A percentile compares a stretch with the other conserved stretches of the same genome.
phyloP scores from a whole-genome alignment of 2,113 vertebrate species.

The Plectropomus leopardus region DNA sequence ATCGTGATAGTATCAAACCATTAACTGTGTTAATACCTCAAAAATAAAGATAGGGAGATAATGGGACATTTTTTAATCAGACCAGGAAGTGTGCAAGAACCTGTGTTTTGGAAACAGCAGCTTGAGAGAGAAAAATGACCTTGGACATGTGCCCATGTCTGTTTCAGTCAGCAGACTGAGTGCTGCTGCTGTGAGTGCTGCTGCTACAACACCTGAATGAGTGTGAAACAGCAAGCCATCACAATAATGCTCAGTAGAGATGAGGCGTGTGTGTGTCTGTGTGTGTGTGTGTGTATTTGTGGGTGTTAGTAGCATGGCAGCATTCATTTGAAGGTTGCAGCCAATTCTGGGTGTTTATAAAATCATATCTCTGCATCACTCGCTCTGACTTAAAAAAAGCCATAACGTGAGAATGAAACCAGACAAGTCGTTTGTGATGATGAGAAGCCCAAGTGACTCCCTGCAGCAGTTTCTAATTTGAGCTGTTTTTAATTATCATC shows the following conservation, averaged over 20 bases:
- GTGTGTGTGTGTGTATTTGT: not conserved
- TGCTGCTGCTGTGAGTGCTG: constrained; percentile 42
- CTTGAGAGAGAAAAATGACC: constrained; percentile 51
- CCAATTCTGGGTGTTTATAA: not conserved
- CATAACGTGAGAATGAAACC: constrained; percentile 7
- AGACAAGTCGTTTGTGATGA: constrained; percentile 10
- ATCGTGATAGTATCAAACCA: not conserved
- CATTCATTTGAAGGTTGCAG: constrained; percentile 47
- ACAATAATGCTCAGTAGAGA: constrained; percentile 43
- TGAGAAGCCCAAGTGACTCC: constrained; percentile 3
- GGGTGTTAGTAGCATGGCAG: not conserved
- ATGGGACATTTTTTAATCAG: constrained; percentile 13
- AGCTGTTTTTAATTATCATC: constrained; percentile 52
- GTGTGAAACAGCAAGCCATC: constrained; percentile 65
- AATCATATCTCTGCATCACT: constrained; percentile 18
- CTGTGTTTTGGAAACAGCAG: constrained; percentile 56
- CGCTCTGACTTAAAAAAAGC: constrained; percentile 15
- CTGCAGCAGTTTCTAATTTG: constrained; percentile 32
- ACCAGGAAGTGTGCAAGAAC: constrained; percentile 29
- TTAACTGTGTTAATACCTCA: not conserved
- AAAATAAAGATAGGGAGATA: constrained; percentile 5
- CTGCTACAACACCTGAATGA: constrained; percentile 56
- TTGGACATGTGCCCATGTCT: constrained; percentile 56
- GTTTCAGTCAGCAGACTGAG: constrained; percentile 55
- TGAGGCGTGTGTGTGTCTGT: not conserved